Evolutionary conservation across 1,140 invertebrate genomes (phyloP).

Genomic region (Trichonephila clavata): DNA sequence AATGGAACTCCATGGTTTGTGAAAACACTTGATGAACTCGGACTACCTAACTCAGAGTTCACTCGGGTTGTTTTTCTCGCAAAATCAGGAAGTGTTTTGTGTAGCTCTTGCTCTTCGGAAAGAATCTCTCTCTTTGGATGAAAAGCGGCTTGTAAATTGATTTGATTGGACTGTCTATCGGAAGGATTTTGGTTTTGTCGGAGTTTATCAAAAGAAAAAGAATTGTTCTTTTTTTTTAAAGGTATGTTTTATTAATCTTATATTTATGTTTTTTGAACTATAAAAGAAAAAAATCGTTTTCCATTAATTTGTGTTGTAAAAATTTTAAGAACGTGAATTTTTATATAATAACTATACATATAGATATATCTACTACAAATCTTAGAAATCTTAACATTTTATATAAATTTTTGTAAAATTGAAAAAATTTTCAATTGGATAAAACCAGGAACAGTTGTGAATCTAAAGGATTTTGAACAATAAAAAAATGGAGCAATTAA

Average conservation of each 20-base stretch:
- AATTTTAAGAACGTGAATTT: too few species aligned
- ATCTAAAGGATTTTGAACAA: too few species aligned
- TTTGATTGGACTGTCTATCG: neutral
- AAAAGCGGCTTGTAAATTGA: neutral
- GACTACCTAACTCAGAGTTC: neutral
- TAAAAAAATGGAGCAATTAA: too few species aligned
- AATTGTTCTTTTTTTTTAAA: neutral
- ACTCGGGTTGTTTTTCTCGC: neutral
- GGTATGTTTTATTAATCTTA: too few species aligned
- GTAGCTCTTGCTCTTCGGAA: neutral
- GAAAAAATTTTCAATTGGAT: too few species aligned
- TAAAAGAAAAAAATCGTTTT: too few species aligned
- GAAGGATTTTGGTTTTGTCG: constrained; percentile 15
- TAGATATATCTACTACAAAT: too few species aligned
- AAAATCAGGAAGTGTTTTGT: constrained; percentile 10
- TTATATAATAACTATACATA: too few species aligned
- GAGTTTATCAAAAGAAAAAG: neutral
- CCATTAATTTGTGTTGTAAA: too few species aligned
- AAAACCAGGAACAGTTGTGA: too few species aligned
- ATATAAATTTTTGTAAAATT: too few species aligned
- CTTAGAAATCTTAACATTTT: too few species aligned
- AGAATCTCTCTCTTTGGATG: neutral
- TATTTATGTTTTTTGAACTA: neutral
- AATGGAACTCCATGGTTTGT: neutral
- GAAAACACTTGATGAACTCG: constrained; percentile 11